A percentile compares a stretch with the other conserved stretches of the same genome.
These are phyloP conservation scores for Panagrolaimus sp. DNA, from an alignment of 1,140 invertebrate species.

Conservation along the genomic window DNA sequence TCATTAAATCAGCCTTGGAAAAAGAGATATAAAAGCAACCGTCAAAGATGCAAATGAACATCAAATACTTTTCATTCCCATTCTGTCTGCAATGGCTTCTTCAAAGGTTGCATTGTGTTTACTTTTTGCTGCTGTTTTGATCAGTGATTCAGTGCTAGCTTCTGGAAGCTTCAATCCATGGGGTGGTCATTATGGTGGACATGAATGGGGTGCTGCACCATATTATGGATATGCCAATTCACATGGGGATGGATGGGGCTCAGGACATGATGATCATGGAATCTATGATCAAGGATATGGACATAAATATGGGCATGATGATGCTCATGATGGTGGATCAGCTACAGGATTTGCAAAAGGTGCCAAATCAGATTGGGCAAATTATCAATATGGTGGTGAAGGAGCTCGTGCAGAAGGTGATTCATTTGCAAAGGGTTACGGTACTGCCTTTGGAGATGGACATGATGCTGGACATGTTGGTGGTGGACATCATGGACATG, in stretches of 20 bases:
- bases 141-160: neutral
- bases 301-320: neutral
- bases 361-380: slow-evolving; percentile 1
- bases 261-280: neutral
- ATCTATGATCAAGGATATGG: neutral
- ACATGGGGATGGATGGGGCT: neutral
- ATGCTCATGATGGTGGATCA: neutral
- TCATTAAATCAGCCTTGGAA: too few species aligned
- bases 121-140: too few species aligned
- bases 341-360: slow-evolving; percentile 1
- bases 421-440: slow-evolving; percentile 12
- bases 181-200: neutral
- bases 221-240: neutral
- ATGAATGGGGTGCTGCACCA: neutral
- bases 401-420: neutral
- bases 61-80: too few species aligned
- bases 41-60: too few species aligned
- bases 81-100: too few species aligned
- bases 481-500: slow-evolving; percentile 1
- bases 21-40: too few species aligned
- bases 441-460: slow-evolving; percentile 10
- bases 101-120: too few species aligned
- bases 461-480: neutral
- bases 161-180: neutral
- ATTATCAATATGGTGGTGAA: slow-evolving; percentile 15